phyloP scores from a whole-genome alignment of 2,888 invertebrate genomes.

The Sepiola atlantica region DNA sequence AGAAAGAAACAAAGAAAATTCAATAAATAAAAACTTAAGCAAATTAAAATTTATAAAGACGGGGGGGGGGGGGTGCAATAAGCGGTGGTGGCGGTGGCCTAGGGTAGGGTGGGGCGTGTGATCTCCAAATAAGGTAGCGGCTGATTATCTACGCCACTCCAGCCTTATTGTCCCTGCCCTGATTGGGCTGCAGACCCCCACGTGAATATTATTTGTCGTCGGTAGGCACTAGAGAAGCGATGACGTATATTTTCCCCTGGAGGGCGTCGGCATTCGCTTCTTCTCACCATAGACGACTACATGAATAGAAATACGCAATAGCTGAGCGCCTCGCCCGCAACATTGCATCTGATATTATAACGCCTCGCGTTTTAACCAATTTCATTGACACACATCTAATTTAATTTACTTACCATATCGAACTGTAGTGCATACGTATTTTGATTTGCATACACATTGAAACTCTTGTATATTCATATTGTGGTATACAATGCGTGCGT shows the following conservation, averaged over 20 bases:
- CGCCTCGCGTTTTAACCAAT: background rate
- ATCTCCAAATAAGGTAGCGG: slow-evolving; percentile 47
- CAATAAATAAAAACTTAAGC: background rate
- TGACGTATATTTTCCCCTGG: slow-evolving; percentile 48
- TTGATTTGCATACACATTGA: too few species aligned
- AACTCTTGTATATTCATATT: background rate
- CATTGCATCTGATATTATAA: background rate
- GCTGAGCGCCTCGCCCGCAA: background rate
- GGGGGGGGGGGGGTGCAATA: background rate
- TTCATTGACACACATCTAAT: background rate
- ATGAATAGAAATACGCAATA: slow-evolving; percentile 39
- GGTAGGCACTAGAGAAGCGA: slow-evolving; percentile 45
- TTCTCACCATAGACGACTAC: slow-evolving; percentile 37
- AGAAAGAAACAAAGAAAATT: background rate
- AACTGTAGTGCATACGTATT: background rate
- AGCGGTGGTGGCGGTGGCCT: background rate
- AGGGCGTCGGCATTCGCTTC: slow-evolving; percentile 47
- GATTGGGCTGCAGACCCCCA: slow-evolving; percentile 47
- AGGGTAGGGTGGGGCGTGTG: slow-evolving; percentile 13
- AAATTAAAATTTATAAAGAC: background rate
- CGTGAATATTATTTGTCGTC: slow-evolving; percentile 48
- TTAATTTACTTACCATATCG: slow-evolving; percentile 23
- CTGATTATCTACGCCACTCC: slow-evolving; percentile 48
- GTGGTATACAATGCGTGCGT: background rate
- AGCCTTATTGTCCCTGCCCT: slow-evolving; percentile 47